Base-by-base conservation (phyloP, 2,797 vertebrate genomes). In the Peromyscus eremicus region DNA sequence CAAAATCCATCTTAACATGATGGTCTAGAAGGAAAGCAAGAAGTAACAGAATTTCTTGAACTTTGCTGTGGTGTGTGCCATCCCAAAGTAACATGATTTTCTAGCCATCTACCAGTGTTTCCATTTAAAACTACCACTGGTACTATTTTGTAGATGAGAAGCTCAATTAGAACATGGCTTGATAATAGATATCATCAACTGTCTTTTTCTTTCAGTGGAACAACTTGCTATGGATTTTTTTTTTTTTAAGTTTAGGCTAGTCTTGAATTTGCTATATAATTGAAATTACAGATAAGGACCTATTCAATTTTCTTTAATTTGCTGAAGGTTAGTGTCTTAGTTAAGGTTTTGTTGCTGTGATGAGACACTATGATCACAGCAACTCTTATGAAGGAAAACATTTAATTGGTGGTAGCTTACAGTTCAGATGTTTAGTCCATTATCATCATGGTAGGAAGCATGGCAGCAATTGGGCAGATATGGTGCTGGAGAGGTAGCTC, bases 301-400 rank as follows among this genome's bases (percentile, higher is more conserved):
- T 86, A 8, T 37, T 96, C 21, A 46, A 55, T 96, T 81, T 95
- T 91, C 10, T 75, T 94, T 94, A 85, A 81, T 81, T 96, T 97
- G 55, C 66, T 92, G 37, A 94, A 91, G 21, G 13, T 71, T 52
- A 71, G 32, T 25, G 2, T 70, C 68, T 70, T 70, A 64, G 62
- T 27, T 64, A 70, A 5, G 68, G 32, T 70, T n/a, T 70, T 70
- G 34, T 68, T 70, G 68, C 68, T 70, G 68, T n/a, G 68, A 70
- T 8, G 34, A 70, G 68, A 70, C 16, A 70, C 34, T 68, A 70
- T 70, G 68, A 70, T 6, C 68, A 70, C 34, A n/a, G 34, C 68
- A 70, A 19, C 68, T 70, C 68, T 70, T 70, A 70, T 19, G 34
- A 70, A n/a, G 68, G 34, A 70, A 70, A 70, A 70, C 34, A 70